Conservation (phyloP, 2,888 invertebrate species). For the Drosophila meridionalis region DNA sequence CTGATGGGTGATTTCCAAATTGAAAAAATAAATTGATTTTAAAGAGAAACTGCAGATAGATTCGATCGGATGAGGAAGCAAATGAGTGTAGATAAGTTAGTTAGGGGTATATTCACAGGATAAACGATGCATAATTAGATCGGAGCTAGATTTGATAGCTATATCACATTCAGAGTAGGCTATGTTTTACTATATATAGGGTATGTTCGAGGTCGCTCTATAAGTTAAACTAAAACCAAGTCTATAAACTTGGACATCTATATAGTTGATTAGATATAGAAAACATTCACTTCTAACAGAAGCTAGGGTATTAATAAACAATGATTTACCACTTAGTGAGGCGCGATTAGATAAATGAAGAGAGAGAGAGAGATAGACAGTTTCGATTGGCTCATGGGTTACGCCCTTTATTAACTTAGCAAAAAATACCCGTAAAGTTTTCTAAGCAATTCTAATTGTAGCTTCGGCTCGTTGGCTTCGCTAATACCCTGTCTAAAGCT, state of each 20-base stretch:
- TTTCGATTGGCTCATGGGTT: not conserved
- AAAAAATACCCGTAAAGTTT: slow-evolving; percentile 25
- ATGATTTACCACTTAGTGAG: not conserved
- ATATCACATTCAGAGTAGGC: no score
- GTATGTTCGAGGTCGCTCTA: not conserved
- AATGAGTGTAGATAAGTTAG: not conserved
- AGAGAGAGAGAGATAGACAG: not conserved
- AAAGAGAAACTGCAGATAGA: not conserved
- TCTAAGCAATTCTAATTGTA: slow-evolving; percentile 3
- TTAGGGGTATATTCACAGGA: no score
- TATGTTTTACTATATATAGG: not conserved
- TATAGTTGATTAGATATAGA: not conserved
- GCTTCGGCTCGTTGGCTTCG: not conserved
- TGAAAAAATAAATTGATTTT: not conserved
- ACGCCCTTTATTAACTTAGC: slow-evolving; percentile 39
- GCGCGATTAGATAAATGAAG: not conserved
- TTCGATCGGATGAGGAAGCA: not conserved
- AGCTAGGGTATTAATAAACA: not conserved
- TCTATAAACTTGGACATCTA: not conserved
- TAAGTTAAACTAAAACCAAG: not conserved
- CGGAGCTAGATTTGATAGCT: no score
- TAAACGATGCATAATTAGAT: no score
- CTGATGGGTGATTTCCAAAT: no score
- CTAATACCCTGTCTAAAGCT: slow-evolving; percentile 39
- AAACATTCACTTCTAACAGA: not conserved